Conservation (phyloP, 23 tunicate genomes). For the Phallusia fumigata region DNA sequence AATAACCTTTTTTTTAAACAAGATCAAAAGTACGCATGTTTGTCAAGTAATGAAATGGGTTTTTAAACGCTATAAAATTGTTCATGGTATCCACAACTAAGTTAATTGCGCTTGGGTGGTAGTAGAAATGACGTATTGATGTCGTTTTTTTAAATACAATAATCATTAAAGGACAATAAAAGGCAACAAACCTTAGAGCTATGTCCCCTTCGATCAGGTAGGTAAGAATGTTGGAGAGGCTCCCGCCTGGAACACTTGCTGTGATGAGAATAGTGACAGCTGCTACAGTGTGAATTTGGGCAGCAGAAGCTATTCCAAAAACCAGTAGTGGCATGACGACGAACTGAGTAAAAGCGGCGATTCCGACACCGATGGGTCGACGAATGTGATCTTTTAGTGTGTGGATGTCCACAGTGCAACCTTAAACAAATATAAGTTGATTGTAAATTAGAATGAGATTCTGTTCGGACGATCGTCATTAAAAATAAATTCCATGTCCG, state of each 20-base stretch:
- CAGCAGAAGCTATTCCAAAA: constrained; percentile 42
- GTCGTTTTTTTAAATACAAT: no score
- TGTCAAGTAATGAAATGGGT: no score
- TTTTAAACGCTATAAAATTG: no score
- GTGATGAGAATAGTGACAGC: constrained; percentile 63
- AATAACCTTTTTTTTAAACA: no score
- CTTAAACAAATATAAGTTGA: constrained; percentile 17
- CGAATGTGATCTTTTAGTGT: constrained; percentile 48
- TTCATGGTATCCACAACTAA: no score
- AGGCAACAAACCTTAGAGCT: constrained; percentile 44
- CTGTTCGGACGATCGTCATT: no score
- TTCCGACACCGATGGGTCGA: constrained; percentile 50
- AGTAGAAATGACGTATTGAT: no score
- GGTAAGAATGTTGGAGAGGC: constrained; percentile 60
- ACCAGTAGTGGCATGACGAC: constrained; percentile 55
- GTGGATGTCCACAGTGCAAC: constrained; percentile 50
- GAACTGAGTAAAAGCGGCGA: constrained; percentile 59
- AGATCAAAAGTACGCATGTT: no score
- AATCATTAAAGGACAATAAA: no score
- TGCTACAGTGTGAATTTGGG: constrained; percentile 34
- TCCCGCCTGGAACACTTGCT: constrained; percentile 76
- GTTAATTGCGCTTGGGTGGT: no score
- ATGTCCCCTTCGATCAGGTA: constrained; percentile 60
- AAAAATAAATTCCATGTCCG: no score
- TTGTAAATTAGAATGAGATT: not conserved